Base-by-base conservation (phyloP, 2,113 vertebrate species). In the Xenopus laevis region DNA sequence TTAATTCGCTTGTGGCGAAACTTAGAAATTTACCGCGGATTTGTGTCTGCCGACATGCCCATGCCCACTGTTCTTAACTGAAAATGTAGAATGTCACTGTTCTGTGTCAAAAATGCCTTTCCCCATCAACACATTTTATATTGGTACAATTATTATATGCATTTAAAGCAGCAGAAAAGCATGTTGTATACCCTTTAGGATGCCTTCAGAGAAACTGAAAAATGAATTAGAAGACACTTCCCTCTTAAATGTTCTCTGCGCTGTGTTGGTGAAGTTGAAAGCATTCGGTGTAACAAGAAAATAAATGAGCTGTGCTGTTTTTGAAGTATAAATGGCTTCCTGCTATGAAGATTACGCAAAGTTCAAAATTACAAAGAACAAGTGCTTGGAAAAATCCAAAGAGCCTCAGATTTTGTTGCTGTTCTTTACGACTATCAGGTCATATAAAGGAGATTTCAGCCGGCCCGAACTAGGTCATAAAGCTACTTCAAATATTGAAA, bases 281-380 rank as follows among this genome's bases (percentile, higher is more conserved):
- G 58, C 58, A 60, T 21, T 27, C 58, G 9, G 18, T 55, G 53
- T 55, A 55, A 60, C 58, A 60, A 23, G 18, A 60, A 60, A 60
- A 21, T 21, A 27, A 27, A 60, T 23, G 20, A 23, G 58, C 58
- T 60, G 20, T 60, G 58, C 58, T 21, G 20, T 60, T 12, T 60
- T 60, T 27, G 20, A 60, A 20, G 8, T 60, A 21, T 60, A 60
- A 60, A 60, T 18, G 20, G 58, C 58, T 60, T 60, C 58, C 21
- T 9, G 13, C 58, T 27, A 60, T 60, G 58, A 60, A 60, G 10
- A 60, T 23, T 23, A 15, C 13, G 20, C 58, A 60, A 60, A 60
- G 58, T 60, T 60, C 21, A 27, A 60, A 23, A 60, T 27, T 21
- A 60, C 58, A 60, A 60, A 27, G 58, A 27, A 60, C 20, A 4